Percentiles rank a stretch among this genome's conserved stretches.
phyloP scores from a whole-genome alignment of 2,888 invertebrate genomes.

The Pyrgus malvae region DNA sequence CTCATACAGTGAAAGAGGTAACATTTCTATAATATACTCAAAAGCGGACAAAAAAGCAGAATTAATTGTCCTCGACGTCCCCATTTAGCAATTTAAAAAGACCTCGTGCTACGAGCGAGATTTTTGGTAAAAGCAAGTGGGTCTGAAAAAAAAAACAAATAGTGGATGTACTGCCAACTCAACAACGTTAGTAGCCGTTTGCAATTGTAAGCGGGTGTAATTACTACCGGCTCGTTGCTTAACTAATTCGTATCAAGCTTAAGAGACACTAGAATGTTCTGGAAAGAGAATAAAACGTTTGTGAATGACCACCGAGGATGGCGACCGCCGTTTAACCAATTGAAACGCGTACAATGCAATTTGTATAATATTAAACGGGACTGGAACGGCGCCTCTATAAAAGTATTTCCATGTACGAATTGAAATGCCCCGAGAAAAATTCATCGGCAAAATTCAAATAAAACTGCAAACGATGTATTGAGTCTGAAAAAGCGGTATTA shows the following conservation, averaged over 20 bases:
- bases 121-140: conserved; percentile 28
- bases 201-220: conserved; percentile 69
- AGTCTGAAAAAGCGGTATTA: conserved; percentile 45
- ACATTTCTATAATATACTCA: background rate
- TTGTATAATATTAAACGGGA: conserved; percentile 54
- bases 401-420: conserved; percentile 62
- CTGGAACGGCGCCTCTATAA: conserved; percentile 48
- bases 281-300: conserved; percentile 52
- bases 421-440: conserved; percentile 48
- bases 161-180: conserved; percentile 62
- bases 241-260: conserved; percentile 68
- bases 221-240: conserved; percentile 63
- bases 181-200: conserved; percentile 59
- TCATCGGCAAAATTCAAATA: conserved; percentile 52
- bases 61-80: conserved; percentile 11
- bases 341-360: conserved; percentile 59
- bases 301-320: conserved; percentile 43
- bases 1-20: background rate
- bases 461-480: conserved; percentile 65
- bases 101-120: conserved; percentile 4
- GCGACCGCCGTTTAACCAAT: conserved; percentile 52
- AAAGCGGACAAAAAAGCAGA: background rate
- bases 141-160: conserved; percentile 52
- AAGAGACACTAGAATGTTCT: conserved; percentile 51
- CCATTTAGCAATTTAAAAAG: conserved; percentile 20